These are phyloP conservation scores for Parnassius apollo DNA, from an alignment of 2,888 invertebrate genomes.

Conservation along the genomic window DNA sequence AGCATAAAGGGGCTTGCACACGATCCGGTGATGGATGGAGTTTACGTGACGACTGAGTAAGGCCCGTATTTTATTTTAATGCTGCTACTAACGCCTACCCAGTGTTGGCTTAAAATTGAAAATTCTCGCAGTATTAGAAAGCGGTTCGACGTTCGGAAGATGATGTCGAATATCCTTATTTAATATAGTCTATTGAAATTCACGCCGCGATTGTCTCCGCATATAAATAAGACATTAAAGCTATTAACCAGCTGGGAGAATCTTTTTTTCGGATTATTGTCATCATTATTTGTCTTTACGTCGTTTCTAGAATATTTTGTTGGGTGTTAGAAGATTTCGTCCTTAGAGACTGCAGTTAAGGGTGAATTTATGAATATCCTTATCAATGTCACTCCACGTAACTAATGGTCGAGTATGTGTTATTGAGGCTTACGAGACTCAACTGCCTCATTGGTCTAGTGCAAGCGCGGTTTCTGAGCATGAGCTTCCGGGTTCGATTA, in stretches of 20 bases:
- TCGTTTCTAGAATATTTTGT: background rate
- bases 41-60: slow-evolving; percentile 73
- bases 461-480: too few relatives aligned
- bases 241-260: background rate
- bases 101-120: slow-evolving; percentile 75
- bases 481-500: too few relatives aligned
- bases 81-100: slow-evolving; percentile 54
- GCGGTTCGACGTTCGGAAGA: slow-evolving; percentile 23
- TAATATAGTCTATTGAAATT: slow-evolving; percentile 25
- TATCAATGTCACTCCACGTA: too few relatives aligned
- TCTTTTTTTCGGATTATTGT: slow-evolving; percentile 15
- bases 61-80: slow-evolving; percentile 73
- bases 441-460: too few relatives aligned
- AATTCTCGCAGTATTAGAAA: slow-evolving; percentile 69
- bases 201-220: slow-evolving; percentile 7
- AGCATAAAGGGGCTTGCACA: slow-evolving; percentile 46
- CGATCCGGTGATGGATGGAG: slow-evolving; percentile 69
- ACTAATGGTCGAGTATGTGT: too few relatives aligned
- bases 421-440: too few relatives aligned
- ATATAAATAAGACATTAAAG: slow-evolving; percentile 21
- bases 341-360: too few relatives aligned
- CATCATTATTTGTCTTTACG: background rate
- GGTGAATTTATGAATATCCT: too few relatives aligned
- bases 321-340: too few relatives aligned
- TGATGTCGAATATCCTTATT: slow-evolving; percentile 28